These are phyloP conservation scores for Sipha maydis DNA, from an alignment of 2,888 invertebrate species.

Conservation along the genomic window DNA sequence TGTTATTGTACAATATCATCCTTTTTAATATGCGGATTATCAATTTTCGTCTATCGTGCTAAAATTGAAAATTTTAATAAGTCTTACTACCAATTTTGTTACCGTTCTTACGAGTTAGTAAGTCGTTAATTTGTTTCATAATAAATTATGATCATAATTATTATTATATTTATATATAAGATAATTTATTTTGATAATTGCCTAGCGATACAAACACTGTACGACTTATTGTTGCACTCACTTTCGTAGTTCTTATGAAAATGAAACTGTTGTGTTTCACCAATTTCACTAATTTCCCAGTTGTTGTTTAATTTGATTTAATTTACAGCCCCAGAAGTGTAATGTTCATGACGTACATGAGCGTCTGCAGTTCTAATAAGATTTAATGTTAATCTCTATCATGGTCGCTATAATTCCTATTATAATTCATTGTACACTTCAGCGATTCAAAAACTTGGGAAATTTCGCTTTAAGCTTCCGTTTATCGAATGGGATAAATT, in stretches of 20 bases:
- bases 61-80: too few relatives aligned
- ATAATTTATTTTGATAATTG: too few relatives aligned
- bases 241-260: neutral
- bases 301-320: conserved; percentile 15
- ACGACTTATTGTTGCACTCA: too few relatives aligned
- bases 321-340: conserved; percentile 8
- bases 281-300: neutral
- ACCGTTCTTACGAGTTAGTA: too few relatives aligned
- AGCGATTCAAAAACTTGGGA: conserved; percentile 18
- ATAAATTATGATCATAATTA: too few relatives aligned
- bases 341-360: conserved; percentile 8
- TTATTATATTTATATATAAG: too few relatives aligned
- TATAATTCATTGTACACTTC: conserved; percentile 16
- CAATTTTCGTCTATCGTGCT: too few relatives aligned
- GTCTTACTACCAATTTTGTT: too few relatives aligned
- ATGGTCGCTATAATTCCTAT: conserved; percentile 16
- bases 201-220: too few relatives aligned
- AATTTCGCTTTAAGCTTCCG: neutral
- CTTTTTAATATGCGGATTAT: too few relatives aligned
- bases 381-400: conserved; percentile 16
- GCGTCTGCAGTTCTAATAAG: neutral
- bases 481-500: neutral
- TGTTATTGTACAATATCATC: too few relatives aligned
- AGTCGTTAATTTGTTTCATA: too few relatives aligned
- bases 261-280: neutral